Conservation (phyloP, 2,888 invertebrate genomes). For the Empis livida region DNA sequence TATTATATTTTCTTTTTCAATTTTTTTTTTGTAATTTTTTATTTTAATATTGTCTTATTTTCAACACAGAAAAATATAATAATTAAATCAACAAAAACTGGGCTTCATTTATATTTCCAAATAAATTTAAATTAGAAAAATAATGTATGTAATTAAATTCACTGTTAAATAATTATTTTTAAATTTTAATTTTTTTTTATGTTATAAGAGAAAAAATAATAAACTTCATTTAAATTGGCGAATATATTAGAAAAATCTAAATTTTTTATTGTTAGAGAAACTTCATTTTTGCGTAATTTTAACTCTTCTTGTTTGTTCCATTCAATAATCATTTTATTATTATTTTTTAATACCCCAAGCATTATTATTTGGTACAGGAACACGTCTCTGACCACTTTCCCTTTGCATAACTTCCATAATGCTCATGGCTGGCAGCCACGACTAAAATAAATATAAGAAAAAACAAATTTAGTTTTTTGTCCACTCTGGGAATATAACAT, state of each 20-base stretch:
- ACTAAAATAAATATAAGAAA: slow-evolving; percentile 40
- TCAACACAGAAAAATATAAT: slow-evolving; percentile 5
- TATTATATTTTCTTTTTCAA: slow-evolving; percentile 11
- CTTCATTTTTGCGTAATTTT: neutral
- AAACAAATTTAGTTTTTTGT: neutral
- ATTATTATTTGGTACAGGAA: slow-evolving; percentile 57
- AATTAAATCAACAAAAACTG: neutral
- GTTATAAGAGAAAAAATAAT: no score
- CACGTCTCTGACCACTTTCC: slow-evolving; percentile 63
- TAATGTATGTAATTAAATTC: slow-evolving; percentile 3
- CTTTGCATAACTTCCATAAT: slow-evolving; percentile 69
- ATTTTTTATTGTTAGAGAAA: no score
- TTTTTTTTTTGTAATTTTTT: slow-evolving; percentile 5
- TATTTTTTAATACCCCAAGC: slow-evolving; percentile 33
- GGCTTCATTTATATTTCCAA: neutral
- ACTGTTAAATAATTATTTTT: neutral
- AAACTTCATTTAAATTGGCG: no score
- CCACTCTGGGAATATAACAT: neutral
- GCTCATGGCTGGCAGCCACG: slow-evolving; percentile 81
- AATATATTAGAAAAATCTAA: no score
- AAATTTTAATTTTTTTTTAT: no score
- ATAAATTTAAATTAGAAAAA: slow-evolving; percentile 3
- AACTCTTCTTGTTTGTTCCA: slow-evolving; percentile 3
- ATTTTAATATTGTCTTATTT: slow-evolving; percentile 10
- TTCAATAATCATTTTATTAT: slow-evolving; percentile 2